Percentiles rank a stretch among this genome's conserved stretches.
Evolutionary conservation across 1,140 invertebrate genomes (phyloP).

Genomic region (Aphaenogaster ashmeadi): DNA sequence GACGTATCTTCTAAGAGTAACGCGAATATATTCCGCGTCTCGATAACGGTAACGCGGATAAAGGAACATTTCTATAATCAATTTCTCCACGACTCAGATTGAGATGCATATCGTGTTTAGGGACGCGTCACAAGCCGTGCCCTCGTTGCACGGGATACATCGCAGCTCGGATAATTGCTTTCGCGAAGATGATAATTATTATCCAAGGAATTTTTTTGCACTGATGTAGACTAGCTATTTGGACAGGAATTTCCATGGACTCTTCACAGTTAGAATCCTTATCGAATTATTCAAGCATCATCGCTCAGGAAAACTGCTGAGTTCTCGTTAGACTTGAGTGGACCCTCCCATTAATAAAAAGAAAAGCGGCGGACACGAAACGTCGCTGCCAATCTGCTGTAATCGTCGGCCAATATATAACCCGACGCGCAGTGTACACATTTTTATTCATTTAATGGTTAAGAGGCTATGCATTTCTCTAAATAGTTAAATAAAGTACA

Average conservation of each 20-base stretch:
- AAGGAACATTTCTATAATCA: constrained; percentile 19
- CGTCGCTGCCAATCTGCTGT: not conserved
- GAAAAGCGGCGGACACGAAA: not conserved
- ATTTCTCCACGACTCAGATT: not conserved
- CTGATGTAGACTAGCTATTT: constrained; percentile 9
- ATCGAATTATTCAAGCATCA: constrained; percentile 25
- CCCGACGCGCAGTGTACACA: not conserved
- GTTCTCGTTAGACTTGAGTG: constrained; percentile 21
- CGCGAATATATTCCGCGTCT: not conserved
- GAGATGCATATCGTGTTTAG: not conserved
- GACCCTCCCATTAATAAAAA: not conserved
- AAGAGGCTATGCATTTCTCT: not conserved
- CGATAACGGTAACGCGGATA: constrained; percentile 40
- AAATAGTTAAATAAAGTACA: constrained; percentile 35
- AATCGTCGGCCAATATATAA: not conserved
- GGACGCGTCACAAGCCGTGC: not conserved
- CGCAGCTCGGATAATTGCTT: constrained; percentile 2
- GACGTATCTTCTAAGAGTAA: constrained; percentile 6
- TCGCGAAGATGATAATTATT: constrained; percentile 31
- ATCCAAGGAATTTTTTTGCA: not conserved
- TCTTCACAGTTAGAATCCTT: constrained; percentile 31
- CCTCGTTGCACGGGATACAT: not conserved
- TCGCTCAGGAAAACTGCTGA: constrained; percentile 11
- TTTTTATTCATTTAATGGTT: constrained; percentile 7
- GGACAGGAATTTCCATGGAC: constrained; percentile 30